phyloP scores from a whole-genome alignment of 2,797 vertebrate genomes.

The Eremophila alpestris region DNA sequence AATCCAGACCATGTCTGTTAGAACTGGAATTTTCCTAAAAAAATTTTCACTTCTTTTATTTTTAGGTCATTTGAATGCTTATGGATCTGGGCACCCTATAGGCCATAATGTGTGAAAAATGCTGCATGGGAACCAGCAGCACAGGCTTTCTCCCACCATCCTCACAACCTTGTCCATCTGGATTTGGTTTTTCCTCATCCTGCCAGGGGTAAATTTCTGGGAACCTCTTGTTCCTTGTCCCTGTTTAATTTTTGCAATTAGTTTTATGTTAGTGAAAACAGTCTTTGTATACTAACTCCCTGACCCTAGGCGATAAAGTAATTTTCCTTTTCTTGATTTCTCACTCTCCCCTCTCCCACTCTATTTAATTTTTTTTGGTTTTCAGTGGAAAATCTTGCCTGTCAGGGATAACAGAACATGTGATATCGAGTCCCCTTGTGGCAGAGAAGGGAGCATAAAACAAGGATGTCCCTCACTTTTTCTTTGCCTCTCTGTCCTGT shows the following conservation, averaged over 20 bases:
- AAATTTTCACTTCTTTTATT: background rate
- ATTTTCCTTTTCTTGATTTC: background rate
- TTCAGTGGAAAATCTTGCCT: background rate
- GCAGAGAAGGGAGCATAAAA: background rate
- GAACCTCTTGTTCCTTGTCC: background rate
- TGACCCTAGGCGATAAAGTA: background rate
- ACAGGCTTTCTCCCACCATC: background rate
- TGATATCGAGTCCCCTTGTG: background rate
- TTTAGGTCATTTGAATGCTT: background rate
- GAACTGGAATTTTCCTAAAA: background rate
- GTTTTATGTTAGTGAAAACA: background rate
- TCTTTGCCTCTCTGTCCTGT: background rate
- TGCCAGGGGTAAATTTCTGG: background rate
- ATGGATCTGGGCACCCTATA: background rate
- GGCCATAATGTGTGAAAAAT: background rate
- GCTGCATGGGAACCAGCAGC: background rate
- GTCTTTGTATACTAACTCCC: background rate
- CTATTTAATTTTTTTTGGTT: background rate
- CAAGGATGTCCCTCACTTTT: background rate
- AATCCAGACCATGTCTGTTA: background rate
- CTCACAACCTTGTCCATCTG: background rate
- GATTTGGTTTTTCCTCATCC: background rate
- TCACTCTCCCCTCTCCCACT: background rate
- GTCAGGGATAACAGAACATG: background rate
- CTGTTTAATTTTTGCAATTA: background rate